Conservation (phyloP, 1,140 invertebrate genomes). For the Drosophila ficusphila region DNA sequence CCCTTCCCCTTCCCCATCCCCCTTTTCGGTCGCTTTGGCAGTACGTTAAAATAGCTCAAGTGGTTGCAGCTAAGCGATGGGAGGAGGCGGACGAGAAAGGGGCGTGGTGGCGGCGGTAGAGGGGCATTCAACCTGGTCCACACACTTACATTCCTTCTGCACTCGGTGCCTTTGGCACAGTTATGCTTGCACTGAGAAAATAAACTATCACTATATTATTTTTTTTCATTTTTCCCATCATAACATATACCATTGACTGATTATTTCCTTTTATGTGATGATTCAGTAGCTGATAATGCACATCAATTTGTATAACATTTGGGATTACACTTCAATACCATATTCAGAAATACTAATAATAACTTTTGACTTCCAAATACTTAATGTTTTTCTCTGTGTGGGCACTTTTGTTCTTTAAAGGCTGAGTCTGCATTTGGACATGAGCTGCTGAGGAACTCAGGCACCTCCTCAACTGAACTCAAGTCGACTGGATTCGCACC, state of each 20-base stretch:
- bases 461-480: slow-evolving; percentile 14
- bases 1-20: no score
- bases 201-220: no score
- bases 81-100: not conserved
- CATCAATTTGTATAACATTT: no score
- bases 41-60: slow-evolving; percentile 70
- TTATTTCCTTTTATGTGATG: no score
- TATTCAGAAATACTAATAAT: not conserved
- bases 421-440: slow-evolving; percentile 25
- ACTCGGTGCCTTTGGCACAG: slow-evolving; percentile 45
- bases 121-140: slow-evolving; percentile 31
- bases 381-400: not conserved
- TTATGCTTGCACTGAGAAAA: slow-evolving; percentile 8
- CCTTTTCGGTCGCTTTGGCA: slow-evolving; percentile 57
- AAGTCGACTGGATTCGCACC: slow-evolving; percentile 38
- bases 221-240: no score
- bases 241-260: no score
- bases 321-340: no score
- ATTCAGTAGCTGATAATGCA: no score
- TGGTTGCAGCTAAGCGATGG: slow-evolving; percentile 37
- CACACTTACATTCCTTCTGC: slow-evolving; percentile 25
- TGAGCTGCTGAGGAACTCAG: slow-evolving; percentile 6
- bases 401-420: slow-evolving; percentile 2
- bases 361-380: not conserved
- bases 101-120: not conserved